A percentile compares a stretch with the other conserved stretches of the same genome.
phyloP scores from a whole-genome alignment of 2,888 invertebrate species.

The Eupithecia subumbrata region DNA sequence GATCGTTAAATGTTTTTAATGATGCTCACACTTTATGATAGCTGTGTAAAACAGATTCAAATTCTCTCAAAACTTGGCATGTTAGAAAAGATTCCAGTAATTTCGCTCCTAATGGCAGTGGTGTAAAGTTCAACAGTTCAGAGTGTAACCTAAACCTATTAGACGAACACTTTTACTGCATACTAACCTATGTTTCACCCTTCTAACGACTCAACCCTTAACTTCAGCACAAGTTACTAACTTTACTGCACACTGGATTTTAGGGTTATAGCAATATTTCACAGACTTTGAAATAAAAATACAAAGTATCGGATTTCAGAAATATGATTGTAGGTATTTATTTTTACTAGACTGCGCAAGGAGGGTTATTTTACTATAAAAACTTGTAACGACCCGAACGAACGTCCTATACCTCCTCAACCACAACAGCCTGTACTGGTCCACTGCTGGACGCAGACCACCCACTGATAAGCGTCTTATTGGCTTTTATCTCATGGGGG shows the following conservation, averaged over 20 bases:
- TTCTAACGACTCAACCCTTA: slow-evolving; percentile 11
- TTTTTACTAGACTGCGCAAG: too few relatives aligned
- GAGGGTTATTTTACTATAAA: too few relatives aligned
- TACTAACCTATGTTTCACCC: slow-evolving; percentile 15
- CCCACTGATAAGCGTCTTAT: too few relatives aligned
- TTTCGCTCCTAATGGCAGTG: background rate
- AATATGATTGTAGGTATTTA: background rate
- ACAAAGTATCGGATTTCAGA: background rate
- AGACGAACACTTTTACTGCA: slow-evolving; percentile 9
- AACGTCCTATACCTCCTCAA: too few relatives aligned
- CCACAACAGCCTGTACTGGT: too few relatives aligned
- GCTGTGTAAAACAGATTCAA: slow-evolving; percentile 1
- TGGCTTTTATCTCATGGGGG: too few relatives aligned
- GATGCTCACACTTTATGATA: background rate
- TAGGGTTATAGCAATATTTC: background rate
- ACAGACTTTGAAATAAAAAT: slow-evolving; percentile 2
- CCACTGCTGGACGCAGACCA: too few relatives aligned
- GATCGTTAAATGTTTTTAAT: slow-evolving; percentile 24
- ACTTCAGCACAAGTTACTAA: slow-evolving; percentile 9
- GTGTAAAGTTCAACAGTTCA: slow-evolving; percentile 12
- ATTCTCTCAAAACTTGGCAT: background rate
- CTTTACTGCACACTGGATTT: background rate
- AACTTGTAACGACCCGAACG: too few relatives aligned
- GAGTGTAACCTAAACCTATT: slow-evolving; percentile 10
- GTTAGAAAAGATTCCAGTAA: background rate